Evolutionary conservation across 2,888 invertebrate genomes (phyloP).

Genomic region (Cactoblastis cactorum): DNA sequence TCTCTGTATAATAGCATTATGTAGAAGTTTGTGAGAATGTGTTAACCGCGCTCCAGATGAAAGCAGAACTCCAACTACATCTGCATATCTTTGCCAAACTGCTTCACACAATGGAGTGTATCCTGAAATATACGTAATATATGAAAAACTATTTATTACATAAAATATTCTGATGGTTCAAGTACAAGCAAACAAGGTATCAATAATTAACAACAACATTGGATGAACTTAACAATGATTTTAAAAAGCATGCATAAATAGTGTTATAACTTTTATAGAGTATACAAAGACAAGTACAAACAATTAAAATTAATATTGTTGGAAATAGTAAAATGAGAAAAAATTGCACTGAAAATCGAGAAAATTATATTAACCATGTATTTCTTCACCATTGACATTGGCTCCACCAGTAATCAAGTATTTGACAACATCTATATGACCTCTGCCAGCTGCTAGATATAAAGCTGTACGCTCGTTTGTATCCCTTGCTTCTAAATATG

Average conservation of each 20-base stretch:
- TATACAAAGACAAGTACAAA: too few relatives aligned
- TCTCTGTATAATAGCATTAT: conserved; percentile 82
- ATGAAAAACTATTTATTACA: too few relatives aligned
- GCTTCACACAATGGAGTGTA: conserved; percentile 86
- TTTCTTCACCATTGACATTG: conserved; percentile 84
- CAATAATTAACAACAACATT: too few relatives aligned
- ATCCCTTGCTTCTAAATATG: conserved; percentile 80
- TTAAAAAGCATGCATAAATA: too few relatives aligned
- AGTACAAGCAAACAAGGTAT: too few relatives aligned
- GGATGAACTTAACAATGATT: too few relatives aligned
- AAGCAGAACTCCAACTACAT: conserved; percentile 80
- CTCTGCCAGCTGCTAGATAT: conserved; percentile 58
- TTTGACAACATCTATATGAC: conserved; percentile 66
- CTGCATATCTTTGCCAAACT: conserved; percentile 81
- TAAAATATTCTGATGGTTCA: too few relatives aligned
- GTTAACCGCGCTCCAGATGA: conserved; percentile 83
- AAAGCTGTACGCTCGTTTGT: conserved; percentile 79
- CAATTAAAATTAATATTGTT: too few relatives aligned
- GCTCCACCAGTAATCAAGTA: conserved; percentile 79
- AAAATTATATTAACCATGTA: conserved; percentile 70
- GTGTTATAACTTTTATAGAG: too few relatives aligned
- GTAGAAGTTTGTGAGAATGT: conserved; percentile 84
- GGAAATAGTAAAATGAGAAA: background rate
- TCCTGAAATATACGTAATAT: conserved; percentile 61
- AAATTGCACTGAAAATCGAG: too few relatives aligned